Evolutionary conservation across 2,113 vertebrate genomes (phyloP).

Genomic region (Struthidea cinerea): DNA sequence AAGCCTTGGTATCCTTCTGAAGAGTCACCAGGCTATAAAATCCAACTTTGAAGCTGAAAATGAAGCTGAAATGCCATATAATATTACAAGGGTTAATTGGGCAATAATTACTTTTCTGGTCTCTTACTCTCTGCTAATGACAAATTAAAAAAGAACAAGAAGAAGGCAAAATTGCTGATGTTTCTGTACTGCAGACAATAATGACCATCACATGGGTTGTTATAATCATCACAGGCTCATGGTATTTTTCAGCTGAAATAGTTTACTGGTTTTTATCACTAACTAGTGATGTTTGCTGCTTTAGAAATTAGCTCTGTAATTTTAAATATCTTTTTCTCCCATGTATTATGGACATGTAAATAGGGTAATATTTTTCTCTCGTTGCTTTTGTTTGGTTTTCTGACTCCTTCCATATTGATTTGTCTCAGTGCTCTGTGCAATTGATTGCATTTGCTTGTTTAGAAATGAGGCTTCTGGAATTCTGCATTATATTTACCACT

Average conservation of each 20-base stretch:
- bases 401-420: constrained; percentile 44
- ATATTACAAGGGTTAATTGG: neutral
- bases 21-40: neutral
- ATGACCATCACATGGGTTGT: neutral
- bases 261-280: constrained; percentile 23
- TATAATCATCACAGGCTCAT: neutral
- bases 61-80: neutral
- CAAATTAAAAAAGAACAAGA: neutral
- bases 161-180: neutral
- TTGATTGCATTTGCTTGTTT: constrained; percentile 39
- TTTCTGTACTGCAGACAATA: neutral
- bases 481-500: constrained; percentile 17
- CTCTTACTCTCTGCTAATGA: neutral
- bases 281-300: neutral
- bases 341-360: neutral
- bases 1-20: neutral
- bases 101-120: neutral
- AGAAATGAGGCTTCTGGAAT: constrained; percentile 33
- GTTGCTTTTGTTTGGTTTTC: constrained; percentile 34
- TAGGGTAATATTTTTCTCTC: neutral
- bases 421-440: constrained; percentile 35
- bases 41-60: neutral
- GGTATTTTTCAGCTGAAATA: neutral
- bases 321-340: constrained; percentile 9
- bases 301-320: constrained; percentile 29